Evolutionary conservation across 2,888 invertebrate species (phyloP).

Genomic region (Muschampia plurimacula): DNA sequence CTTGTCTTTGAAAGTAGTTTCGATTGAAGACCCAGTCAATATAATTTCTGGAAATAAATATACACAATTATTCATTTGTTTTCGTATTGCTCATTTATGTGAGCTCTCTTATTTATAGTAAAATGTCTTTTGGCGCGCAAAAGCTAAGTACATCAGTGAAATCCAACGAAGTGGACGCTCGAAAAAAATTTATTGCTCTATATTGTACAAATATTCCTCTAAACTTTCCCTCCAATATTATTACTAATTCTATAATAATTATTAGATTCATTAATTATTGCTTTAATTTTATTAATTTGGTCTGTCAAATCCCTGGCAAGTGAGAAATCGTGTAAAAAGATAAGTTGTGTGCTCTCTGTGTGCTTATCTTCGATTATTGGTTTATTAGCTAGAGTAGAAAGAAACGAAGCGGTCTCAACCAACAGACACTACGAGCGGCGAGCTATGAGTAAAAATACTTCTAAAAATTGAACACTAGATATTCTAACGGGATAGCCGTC

Average conservation of each 20-base stretch:
- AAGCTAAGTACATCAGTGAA: constrained; percentile 58
- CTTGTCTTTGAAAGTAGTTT: background rate
- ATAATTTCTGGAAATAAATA: background rate
- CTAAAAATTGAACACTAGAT: constrained; percentile 70
- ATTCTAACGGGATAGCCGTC: constrained; percentile 72
- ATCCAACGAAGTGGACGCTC: constrained; percentile 42
- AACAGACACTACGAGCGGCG: constrained; percentile 74
- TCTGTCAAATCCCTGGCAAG: constrained; percentile 76
- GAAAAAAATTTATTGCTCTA: constrained; percentile 30
- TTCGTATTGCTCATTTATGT: constrained; percentile 19
- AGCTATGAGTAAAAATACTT: constrained; percentile 74
- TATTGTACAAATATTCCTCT: constrained; percentile 50
- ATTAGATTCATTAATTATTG: constrained; percentile 72
- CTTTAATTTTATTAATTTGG: constrained; percentile 67
- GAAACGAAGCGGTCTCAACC: constrained; percentile 65
- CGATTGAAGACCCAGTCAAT: background rate
- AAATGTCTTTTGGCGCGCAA: constrained; percentile 78
- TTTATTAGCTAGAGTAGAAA: constrained; percentile 70
- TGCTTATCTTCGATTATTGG: constrained; percentile 63
- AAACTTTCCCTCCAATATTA: constrained; percentile 55
- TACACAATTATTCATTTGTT: background rate
- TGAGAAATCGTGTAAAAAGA: constrained; percentile 74
- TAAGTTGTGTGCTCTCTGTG: constrained; percentile 73
- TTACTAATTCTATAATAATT: constrained; percentile 65
- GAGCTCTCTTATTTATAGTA: constrained; percentile 22